Conservation (phyloP, 2,888 invertebrate species). For the Hemithea aestivaria region DNA sequence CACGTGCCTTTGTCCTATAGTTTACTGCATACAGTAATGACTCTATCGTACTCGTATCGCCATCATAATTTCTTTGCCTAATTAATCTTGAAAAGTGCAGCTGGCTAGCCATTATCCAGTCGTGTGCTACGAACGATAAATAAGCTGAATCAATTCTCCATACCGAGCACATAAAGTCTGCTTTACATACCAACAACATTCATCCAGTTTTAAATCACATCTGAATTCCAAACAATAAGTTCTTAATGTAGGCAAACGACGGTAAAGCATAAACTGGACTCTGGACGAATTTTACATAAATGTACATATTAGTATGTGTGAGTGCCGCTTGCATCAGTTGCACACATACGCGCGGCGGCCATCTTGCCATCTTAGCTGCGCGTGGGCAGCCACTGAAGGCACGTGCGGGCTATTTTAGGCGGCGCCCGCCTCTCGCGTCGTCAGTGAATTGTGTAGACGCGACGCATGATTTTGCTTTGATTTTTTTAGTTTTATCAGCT, state of each 20-base stretch:
- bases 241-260: too few relatives aligned
- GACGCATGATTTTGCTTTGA: conserved; percentile 37
- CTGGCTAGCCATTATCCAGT: conserved; percentile 32
- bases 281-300: too few relatives aligned
- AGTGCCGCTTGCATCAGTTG: conserved; percentile 47
- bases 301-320: conserved; percentile 5
- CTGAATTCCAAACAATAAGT: too few relatives aligned
- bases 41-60: too few relatives aligned
- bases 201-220: too few relatives aligned
- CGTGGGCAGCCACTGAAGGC: conserved; percentile 73
- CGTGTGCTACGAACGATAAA: conserved; percentile 10
- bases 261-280: too few relatives aligned
- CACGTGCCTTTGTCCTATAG: too few relatives aligned
- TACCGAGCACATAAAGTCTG: conserved; percentile 13
- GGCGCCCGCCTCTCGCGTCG: conserved; percentile 49
- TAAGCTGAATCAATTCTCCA: conserved; percentile 18
- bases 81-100: conserved; percentile 41
- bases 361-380: conserved; percentile 76
- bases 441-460: conserved; percentile 39
- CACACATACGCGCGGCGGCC: conserved; percentile 59
- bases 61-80: too few relatives aligned
- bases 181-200: too few relatives aligned
- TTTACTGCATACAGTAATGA: too few relatives aligned
- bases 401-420: conserved; percentile 78
- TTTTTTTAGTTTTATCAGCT: conserved; percentile 22